phyloP scores from a whole-genome alignment of 1,140 invertebrate genomes.

The Lucilia sericata region DNA sequence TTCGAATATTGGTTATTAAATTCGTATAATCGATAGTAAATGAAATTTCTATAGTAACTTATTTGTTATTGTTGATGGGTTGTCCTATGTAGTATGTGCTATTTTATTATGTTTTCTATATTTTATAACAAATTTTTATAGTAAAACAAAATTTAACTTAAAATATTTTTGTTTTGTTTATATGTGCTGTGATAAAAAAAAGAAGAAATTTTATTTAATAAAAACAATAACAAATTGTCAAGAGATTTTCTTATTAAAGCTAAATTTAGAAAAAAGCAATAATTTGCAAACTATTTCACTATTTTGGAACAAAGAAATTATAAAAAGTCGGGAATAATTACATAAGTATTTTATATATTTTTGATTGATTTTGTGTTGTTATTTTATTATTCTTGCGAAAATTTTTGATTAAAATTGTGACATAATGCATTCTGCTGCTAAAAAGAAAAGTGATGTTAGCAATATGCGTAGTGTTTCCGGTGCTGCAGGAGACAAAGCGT shows the following conservation, averaged over 20 bases:
- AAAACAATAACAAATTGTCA: neutral
- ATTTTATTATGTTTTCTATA: too few relatives aligned
- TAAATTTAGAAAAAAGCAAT: too few relatives aligned
- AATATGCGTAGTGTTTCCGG: neutral
- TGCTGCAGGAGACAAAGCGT: neutral
- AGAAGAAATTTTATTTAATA: neutral
- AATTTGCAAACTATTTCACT: too few relatives aligned
- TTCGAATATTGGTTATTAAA: neutral
- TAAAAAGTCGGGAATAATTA: neutral
- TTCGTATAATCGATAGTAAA: constrained; percentile 45
- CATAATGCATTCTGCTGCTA: neutral
- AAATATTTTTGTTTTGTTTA: neutral
- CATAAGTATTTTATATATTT: neutral
- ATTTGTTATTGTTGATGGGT: neutral
- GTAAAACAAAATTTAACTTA: neutral
- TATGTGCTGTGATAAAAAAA: neutral
- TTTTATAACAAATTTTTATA: constrained; percentile 2
- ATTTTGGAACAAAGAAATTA: neutral
- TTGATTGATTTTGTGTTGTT: neutral
- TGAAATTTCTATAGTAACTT: constrained; percentile 48
- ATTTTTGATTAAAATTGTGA: neutral
- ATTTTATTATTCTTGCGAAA: neutral
- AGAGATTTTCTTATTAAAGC: too few relatives aligned
- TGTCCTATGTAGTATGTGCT: neutral
- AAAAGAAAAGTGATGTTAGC: neutral